Conservation (phyloP, 2,888 invertebrate genomes). For the Stenolophus ochropezus region DNA sequence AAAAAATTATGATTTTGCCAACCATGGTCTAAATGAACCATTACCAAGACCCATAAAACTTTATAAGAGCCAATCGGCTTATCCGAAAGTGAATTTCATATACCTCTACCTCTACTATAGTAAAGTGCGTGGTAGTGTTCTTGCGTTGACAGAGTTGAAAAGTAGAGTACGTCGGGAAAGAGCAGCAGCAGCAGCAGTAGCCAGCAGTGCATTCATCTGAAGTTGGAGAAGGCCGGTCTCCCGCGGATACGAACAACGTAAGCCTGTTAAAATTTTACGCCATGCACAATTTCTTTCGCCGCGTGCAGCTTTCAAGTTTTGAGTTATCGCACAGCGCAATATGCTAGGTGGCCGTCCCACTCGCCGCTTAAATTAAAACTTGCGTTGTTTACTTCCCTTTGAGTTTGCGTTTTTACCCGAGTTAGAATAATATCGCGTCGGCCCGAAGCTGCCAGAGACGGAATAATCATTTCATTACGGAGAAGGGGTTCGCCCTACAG, state of each 20-base stretch:
- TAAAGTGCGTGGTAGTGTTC: neutral
- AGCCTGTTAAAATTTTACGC: constrained; percentile 64
- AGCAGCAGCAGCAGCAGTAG: neutral
- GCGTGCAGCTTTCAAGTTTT: constrained; percentile 63
- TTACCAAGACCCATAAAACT: too few species aligned
- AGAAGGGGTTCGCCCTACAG: constrained; percentile 46
- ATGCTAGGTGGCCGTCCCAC: constrained; percentile 33
- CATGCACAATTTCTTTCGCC: constrained; percentile 64
- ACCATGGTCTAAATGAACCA: too few species aligned
- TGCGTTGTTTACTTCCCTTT: constrained; percentile 62
- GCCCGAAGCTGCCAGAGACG: constrained; percentile 44
- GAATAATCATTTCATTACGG: constrained; percentile 62
- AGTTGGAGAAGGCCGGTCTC: constrained; percentile 36
- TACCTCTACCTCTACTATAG: too few species aligned
- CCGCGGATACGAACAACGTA: constrained; percentile 59
- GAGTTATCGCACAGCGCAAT: constrained; percentile 57
- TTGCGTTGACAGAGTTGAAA: constrained; percentile 20
- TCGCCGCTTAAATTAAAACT: constrained; percentile 61
- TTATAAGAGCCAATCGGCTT: too few species aligned
- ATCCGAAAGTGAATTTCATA: too few species aligned
- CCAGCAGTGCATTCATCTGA: constrained; percentile 45
- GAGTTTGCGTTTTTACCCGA: constrained; percentile 62
- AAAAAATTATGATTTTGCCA: too few species aligned
- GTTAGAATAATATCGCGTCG: constrained; percentile 61
- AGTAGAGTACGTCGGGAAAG: constrained; percentile 13